These are phyloP conservation scores for Propithecus deckenii DNA, from an alignment of 2,797 vertebrate species.

Conservation along the genomic window DNA sequence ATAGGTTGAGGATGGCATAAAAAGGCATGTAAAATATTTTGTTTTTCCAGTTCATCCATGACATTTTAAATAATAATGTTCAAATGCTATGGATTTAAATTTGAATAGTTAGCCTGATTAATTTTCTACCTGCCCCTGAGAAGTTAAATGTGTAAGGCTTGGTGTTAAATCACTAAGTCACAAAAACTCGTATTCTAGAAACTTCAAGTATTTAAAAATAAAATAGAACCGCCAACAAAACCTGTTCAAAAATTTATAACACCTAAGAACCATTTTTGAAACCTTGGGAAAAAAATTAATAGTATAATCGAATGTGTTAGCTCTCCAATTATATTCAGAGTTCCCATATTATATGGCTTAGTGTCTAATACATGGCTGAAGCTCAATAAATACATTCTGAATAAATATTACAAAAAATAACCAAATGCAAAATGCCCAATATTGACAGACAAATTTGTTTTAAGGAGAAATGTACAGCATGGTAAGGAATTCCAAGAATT, in stretches of 20 bases:
- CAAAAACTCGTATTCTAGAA: neutral
- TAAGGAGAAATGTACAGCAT: neutral
- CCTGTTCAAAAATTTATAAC: neutral
- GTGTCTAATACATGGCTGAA: neutral
- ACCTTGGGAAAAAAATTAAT: neutral
- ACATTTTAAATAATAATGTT: neutral
- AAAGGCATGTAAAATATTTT: constrained; percentile 10
- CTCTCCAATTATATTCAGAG: constrained; percentile 34
- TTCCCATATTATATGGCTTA: neutral
- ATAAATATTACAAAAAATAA: neutral
- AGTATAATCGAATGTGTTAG: neutral
- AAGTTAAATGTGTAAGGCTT: constrained; percentile 33
- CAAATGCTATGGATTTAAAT: constrained; percentile 40
- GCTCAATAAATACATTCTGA: neutral
- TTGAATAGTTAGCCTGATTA: constrained; percentile 6
- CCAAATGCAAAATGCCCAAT: neutral
- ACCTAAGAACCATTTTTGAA: neutral
- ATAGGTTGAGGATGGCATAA: neutral
- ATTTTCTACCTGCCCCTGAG: neutral
- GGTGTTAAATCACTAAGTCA: constrained; percentile 2
- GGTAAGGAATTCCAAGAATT: neutral
- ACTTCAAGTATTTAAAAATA: constrained; percentile 21
- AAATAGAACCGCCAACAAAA: neutral
- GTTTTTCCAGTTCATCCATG: neutral
- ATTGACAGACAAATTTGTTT: neutral